Percentiles rank a stretch among this genome's conserved stretches.
These are phyloP conservation scores for Conus ventricosus DNA, from an alignment of 1,140 invertebrate genomes.

Conservation along the genomic window DNA sequence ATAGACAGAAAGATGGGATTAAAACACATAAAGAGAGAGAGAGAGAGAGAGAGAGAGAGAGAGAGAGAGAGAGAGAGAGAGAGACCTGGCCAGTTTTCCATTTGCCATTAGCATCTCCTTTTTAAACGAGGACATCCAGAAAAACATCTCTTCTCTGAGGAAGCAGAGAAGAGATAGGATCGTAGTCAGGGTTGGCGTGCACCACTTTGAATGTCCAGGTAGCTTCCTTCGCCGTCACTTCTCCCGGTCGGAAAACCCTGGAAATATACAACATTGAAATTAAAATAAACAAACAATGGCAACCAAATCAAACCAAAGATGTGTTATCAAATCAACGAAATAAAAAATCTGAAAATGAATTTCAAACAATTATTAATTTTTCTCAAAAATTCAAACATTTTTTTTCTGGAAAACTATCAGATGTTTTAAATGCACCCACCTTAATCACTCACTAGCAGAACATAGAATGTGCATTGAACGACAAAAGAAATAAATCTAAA, in stretches of 20 bases:
- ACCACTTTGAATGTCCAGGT: slow-evolving; percentile 31
- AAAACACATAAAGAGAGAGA: too few relatives aligned
- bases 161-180: slow-evolving; percentile 24
- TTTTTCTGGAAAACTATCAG: too few relatives aligned
- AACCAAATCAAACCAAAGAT: neutral
- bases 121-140: slow-evolving; percentile 28
- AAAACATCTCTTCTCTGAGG: slow-evolving; percentile 32
- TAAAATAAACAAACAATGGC: neutral
- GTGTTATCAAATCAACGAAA: neutral
- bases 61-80: too few relatives aligned
- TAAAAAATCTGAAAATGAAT: neutral
- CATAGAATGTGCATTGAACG: too few relatives aligned
- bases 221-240: slow-evolving; percentile 23
- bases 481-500: too few relatives aligned
- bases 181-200: slow-evolving; percentile 18
- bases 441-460: too few relatives aligned
- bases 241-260: slow-evolving; percentile 12
- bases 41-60: neutral
- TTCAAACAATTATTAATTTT: too few relatives aligned
- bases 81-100: slow-evolving; percentile 23
- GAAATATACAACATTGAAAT: neutral
- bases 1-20: too few relatives aligned
- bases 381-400: too few relatives aligned
- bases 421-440: too few relatives aligned
- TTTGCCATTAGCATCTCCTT: slow-evolving; percentile 34